Evolutionary conservation across 2,797 vertebrate species (phyloP).

Genomic region (Stomatorhinus walkeri): DNA sequence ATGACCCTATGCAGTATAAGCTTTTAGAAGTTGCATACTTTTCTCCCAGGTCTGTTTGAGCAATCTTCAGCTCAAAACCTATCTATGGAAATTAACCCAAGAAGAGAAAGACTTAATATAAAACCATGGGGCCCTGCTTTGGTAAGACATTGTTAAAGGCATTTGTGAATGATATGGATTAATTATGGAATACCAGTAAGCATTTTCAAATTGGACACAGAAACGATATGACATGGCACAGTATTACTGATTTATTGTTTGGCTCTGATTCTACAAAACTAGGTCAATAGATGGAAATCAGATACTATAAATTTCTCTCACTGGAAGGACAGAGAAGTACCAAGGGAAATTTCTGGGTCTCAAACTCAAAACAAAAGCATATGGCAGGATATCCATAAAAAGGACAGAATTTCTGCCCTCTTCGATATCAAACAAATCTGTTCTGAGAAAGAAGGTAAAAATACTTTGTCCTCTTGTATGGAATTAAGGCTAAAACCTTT

Average conservation of each 20-base stretch:
- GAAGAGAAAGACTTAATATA: not conserved
- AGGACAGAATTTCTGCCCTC: not conserved
- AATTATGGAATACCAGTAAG: not conserved
- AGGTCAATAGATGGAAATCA: not conserved
- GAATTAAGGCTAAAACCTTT: not conserved
- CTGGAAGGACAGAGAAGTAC: not conserved
- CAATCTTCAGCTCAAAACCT: not conserved
- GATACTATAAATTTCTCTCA: not conserved
- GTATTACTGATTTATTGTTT: not conserved
- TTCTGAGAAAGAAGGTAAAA: not conserved
- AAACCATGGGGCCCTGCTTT: not conserved
- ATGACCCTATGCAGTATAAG: not conserved
- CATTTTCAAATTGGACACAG: not conserved
- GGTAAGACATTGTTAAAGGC: not conserved
- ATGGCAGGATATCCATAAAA: not conserved
- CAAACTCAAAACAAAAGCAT: slow-evolving; percentile 2
- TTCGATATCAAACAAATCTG: not conserved
- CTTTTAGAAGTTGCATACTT: not conserved
- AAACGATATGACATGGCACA: not conserved
- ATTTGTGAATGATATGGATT: not conserved
- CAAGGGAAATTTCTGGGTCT: not conserved
- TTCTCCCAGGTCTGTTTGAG: not conserved
- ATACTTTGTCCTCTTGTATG: not conserved
- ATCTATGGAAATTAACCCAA: not conserved
- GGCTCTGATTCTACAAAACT: not conserved